These are phyloP conservation scores for Pammene fasciana DNA, from an alignment of 2,888 invertebrate species.

Conservation along the genomic window DNA sequence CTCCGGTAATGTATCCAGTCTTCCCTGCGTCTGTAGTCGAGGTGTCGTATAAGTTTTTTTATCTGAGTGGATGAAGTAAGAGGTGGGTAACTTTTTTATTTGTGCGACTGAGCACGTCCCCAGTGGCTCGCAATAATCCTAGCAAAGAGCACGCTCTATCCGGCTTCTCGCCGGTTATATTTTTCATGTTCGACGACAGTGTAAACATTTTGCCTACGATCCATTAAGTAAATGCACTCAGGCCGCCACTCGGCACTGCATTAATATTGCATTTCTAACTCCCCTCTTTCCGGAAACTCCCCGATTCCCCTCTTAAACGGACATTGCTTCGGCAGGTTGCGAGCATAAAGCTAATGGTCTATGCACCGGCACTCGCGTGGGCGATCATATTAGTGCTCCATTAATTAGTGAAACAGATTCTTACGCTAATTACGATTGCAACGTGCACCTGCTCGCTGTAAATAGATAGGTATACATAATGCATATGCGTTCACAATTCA, in stretches of 20 bases:
- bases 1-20: slow-evolving; percentile 82
- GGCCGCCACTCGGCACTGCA: slow-evolving; percentile 78
- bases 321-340: slow-evolving; percentile 58
- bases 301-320: slow-evolving; percentile 56
- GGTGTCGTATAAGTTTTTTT: slow-evolving; percentile 75
- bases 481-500: too few relatives aligned
- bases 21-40: slow-evolving; percentile 72
- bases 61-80: slow-evolving; percentile 67
- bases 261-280: slow-evolving; percentile 86
- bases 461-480: too few relatives aligned
- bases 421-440: slow-evolving; percentile 25
- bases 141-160: slow-evolving; percentile 68
- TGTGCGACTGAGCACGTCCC: slow-evolving; percentile 64
- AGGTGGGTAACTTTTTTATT: slow-evolving; percentile 67
- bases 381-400: slow-evolving; percentile 23
- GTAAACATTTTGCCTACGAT: slow-evolving; percentile 79
- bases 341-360: slow-evolving; percentile 54
- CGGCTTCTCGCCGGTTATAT: slow-evolving; percentile 61
- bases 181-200: slow-evolving; percentile 69
- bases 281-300: slow-evolving; percentile 53
- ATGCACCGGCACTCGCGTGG: slow-evolving; percentile 32
- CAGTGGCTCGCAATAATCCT: slow-evolving; percentile 70
- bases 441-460: slow-evolving; percentile 6
- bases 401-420: slow-evolving; percentile 33
- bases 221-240: slow-evolving; percentile 82